phyloP scores from a whole-genome alignment of 2,888 invertebrate species.

The Alsophila aescularia region DNA sequence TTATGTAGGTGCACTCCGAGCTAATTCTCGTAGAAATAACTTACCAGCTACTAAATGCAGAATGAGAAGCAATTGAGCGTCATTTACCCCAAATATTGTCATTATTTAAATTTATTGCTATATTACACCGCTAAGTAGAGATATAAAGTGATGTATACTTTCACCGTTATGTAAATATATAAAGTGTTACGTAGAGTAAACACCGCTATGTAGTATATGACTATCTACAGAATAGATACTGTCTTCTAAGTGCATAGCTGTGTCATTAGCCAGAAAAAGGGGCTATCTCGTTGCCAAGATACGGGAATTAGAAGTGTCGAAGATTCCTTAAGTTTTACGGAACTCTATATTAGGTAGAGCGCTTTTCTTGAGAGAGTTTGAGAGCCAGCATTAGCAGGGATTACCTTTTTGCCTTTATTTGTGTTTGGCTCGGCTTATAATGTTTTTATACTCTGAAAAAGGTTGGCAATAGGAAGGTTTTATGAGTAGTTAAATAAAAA shows the following conservation, averaged over 20 bases:
- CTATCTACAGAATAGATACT: conserved; percentile 39
- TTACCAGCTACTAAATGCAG: not conserved
- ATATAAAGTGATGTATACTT: no score
- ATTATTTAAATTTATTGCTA: not conserved
- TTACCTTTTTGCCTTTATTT: no score
- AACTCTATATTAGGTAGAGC: not conserved
- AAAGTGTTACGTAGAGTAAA: no score
- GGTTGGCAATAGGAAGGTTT: no score
- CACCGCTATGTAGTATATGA: not conserved
- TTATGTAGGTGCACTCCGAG: no score
- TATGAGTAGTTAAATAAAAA: no score
- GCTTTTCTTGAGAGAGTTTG: not conserved
- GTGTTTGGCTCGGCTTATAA: no score
- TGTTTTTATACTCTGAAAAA: no score
- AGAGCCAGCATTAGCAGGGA: not conserved
- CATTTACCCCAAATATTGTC: not conserved
- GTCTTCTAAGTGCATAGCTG: conserved; percentile 64
- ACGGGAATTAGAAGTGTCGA: not conserved
- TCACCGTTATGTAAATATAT: conserved; percentile 6
- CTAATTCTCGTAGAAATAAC: no score
- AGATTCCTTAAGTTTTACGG: conserved; percentile 3
- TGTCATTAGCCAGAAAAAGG: conserved; percentile 58
- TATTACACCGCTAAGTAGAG: not conserved
- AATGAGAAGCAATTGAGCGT: no score
- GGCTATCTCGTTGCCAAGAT: conserved; percentile 2